A percentile compares a stretch with the other conserved stretches of the same genome.
phyloP scores from a whole-genome alignment of 1,140 invertebrate species.

The Cepaea nemoralis region DNA sequence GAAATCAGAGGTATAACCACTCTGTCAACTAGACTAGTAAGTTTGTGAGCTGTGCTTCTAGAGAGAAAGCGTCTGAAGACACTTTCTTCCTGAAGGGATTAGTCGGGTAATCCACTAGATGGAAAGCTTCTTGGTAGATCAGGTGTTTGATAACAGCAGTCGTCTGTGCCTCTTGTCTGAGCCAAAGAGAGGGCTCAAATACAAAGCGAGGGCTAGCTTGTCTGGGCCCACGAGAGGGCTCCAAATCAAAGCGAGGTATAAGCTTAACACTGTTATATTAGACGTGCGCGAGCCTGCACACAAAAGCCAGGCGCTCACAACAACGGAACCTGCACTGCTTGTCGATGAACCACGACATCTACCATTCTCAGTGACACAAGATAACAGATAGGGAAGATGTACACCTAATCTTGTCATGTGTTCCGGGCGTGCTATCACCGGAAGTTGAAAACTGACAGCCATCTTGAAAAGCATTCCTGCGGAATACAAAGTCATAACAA shows the following conservation, averaged over 20 bases:
- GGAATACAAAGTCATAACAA: not conserved
- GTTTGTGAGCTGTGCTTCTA: not conserved
- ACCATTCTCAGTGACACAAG: not conserved
- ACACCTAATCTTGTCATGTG: not conserved
- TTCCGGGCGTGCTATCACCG: not conserved
- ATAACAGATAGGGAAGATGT: not conserved
- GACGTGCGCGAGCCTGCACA: not conserved
- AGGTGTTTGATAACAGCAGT: not conserved
- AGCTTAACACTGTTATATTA: not conserved
- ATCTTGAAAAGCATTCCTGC: not conserved
- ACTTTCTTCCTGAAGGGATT: not conserved
- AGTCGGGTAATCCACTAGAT: not conserved
- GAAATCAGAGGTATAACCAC: no score
- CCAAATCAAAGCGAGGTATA: not conserved
- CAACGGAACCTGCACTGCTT: no score
- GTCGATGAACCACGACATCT: not conserved
- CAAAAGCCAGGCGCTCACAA: no score
- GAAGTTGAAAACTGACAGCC: not conserved
- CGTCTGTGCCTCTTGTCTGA: not conserved
- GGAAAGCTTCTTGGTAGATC: not conserved
- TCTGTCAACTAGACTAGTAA: no score
- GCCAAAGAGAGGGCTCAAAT: no score
- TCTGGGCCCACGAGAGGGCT: not conserved
- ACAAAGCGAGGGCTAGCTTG: no score
- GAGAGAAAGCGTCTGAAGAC: not conserved